A percentile compares a stretch with the other conserved stretches of the same genome.
phyloP scores from a whole-genome alignment of 2,797 vertebrate species.

The Spea hammondii region DNA sequence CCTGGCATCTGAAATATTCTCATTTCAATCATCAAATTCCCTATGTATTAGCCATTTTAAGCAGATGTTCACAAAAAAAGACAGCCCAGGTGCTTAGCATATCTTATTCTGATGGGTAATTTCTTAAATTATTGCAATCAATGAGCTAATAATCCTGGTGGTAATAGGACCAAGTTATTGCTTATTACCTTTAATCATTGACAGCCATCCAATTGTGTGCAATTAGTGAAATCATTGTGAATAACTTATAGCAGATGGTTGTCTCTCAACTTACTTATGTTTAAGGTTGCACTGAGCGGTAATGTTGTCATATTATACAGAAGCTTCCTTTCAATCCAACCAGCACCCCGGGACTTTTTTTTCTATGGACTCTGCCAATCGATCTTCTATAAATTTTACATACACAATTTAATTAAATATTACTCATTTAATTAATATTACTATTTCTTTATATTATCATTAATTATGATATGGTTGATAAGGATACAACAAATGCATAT shows the following conservation, averaged over 20 bases:
- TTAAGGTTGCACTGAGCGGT: background rate
- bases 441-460: no score
- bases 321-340: slow-evolving; percentile 27
- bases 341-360: background rate
- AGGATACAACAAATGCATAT: no score
- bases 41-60: slow-evolving; percentile 68
- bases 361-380: no score
- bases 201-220: slow-evolving; percentile 83
- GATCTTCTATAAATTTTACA: no score
- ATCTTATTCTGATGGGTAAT: slow-evolving; percentile 84
- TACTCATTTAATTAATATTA: no score
- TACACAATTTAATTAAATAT: no score
- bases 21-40: slow-evolving; percentile 65
- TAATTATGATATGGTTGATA: no score
- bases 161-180: slow-evolving; percentile 82
- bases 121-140: slow-evolving; percentile 93
- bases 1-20: background rate
- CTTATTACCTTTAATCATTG: slow-evolving; percentile 88
- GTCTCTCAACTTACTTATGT: slow-evolving; percentile 60
- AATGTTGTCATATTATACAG: slow-evolving; percentile 30
- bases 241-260: slow-evolving; percentile 84
- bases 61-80: slow-evolving; percentile 71
- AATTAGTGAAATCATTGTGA: slow-evolving; percentile 87
- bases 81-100: slow-evolving; percentile 85
- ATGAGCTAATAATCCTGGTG: slow-evolving; percentile 85